phyloP scores from a whole-genome alignment of 2,888 invertebrate genomes.

The Mechanitis messenoides region DNA sequence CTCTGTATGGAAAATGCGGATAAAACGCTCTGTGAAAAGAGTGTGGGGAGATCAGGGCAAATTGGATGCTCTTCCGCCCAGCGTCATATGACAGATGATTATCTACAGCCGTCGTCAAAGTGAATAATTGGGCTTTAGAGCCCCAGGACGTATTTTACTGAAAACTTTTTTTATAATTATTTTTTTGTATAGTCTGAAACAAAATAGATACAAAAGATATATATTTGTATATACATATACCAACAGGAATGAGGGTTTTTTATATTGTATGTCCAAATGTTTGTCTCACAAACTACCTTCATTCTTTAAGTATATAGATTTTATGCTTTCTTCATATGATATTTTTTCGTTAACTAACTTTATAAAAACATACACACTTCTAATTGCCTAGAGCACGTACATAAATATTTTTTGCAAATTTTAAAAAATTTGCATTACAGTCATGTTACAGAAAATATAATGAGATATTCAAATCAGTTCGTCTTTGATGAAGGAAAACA shows the following conservation, averaged over 20 bases:
- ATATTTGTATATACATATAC: too few relatives aligned
- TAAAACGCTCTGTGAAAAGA: slow-evolving; percentile 35
- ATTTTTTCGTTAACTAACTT: background rate
- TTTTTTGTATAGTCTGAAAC: slow-evolving; percentile 4
- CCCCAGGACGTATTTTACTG: slow-evolving; percentile 33
- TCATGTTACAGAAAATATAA: slow-evolving; percentile 24
- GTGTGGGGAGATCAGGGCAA: slow-evolving; percentile 42
- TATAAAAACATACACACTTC: background rate
- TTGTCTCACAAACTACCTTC: too few relatives aligned
- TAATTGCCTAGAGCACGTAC: background rate
- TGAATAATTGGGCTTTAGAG: slow-evolving; percentile 73
- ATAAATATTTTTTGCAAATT: slow-evolving; percentile 14
- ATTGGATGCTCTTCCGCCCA: slow-evolving; percentile 51
- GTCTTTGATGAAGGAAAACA: slow-evolving; percentile 33
- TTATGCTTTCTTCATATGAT: too few relatives aligned
- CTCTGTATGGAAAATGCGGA: slow-evolving; percentile 17
- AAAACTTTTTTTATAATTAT: slow-evolving; percentile 26
- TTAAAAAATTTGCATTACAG: slow-evolving; percentile 23
- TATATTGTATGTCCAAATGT: too few relatives aligned
- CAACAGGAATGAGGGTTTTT: too few relatives aligned
- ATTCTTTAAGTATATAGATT: too few relatives aligned
- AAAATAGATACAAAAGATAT: too few relatives aligned
- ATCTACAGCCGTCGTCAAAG: slow-evolving; percentile 72
- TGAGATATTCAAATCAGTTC: slow-evolving; percentile 30
- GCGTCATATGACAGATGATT: slow-evolving; percentile 73